A percentile compares a stretch with the other conserved stretches of the same genome.
phyloP scores from a whole-genome alignment of 1,140 invertebrate species.

The Apis cerana region DNA sequence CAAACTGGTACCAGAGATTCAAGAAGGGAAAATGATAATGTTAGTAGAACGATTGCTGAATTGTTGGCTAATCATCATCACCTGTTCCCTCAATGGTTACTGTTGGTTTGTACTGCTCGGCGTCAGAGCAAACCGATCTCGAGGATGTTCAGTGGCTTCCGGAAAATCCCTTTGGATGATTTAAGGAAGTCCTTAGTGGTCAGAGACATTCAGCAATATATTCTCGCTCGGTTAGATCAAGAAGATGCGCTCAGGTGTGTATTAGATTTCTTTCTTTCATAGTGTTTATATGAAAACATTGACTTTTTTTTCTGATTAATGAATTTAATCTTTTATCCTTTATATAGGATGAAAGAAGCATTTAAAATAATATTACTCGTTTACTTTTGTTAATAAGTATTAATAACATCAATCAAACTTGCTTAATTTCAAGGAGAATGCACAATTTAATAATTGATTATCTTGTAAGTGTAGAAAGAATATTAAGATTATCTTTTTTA shows the following conservation, averaged over 20 bases:
- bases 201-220: constrained; percentile 97
- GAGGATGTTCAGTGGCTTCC: constrained; percentile 95
- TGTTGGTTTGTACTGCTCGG: constrained; percentile 94
- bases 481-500: too few species aligned
- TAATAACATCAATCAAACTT: too few species aligned
- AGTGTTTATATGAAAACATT: too few species aligned
- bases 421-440: too few species aligned
- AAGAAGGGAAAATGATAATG: constrained; percentile 81
- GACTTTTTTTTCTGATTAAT: too few species aligned
- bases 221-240: constrained; percentile 92
- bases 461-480: too few species aligned
- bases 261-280: neutral
- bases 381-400: too few species aligned
- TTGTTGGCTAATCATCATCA: constrained; percentile 94
- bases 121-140: constrained; percentile 93
- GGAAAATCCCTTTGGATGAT: constrained; percentile 96
- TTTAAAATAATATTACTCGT: too few species aligned
- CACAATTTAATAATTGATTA: too few species aligned
- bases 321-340: too few species aligned
- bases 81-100: constrained; percentile 95
- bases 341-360: too few species aligned
- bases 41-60: constrained; percentile 90
- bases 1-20: constrained; percentile 75
- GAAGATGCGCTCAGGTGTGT: constrained; percentile 86
- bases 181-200: constrained; percentile 93